Evolutionary conservation across 2,888 invertebrate genomes (phyloP).

Genomic region (Mantis religiosa): DNA sequence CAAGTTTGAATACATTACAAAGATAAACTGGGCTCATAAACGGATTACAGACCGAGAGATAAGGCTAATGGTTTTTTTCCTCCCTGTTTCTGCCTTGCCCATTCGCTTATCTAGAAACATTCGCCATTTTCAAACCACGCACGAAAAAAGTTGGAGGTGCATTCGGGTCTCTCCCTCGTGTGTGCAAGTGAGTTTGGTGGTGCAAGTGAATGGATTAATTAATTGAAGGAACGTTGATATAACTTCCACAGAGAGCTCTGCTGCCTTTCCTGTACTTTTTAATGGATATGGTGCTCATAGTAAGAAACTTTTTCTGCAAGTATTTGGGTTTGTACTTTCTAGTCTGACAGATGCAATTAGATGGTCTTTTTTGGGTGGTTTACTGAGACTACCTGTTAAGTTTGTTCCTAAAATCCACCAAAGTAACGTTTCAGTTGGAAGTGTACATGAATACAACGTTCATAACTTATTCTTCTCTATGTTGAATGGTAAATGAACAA

Average conservation of each 20-base stretch:
- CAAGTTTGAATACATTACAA: not conserved
- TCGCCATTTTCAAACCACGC: not conserved
- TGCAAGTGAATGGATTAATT: not conserved
- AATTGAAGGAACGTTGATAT: not conserved
- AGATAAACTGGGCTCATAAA: conserved; percentile 1
- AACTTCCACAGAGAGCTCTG: not conserved
- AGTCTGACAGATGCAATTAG: not conserved
- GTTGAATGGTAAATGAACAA: too few relatives aligned
- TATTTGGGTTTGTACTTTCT: not conserved
- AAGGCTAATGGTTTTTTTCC: not conserved
- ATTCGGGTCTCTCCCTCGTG: not conserved
- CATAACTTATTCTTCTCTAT: too few relatives aligned
- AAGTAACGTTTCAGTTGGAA: too few relatives aligned
- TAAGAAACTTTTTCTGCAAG: not conserved
- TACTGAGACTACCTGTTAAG: too few relatives aligned
- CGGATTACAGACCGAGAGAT: not conserved
- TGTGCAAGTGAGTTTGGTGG: not conserved
- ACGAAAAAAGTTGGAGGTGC: not conserved
- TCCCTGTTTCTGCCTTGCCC: not conserved
- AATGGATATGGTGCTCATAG: not conserved
- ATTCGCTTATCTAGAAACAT: not conserved
- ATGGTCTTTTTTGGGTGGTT: too few relatives aligned
- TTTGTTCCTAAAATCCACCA: too few relatives aligned
- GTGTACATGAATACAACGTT: too few relatives aligned
- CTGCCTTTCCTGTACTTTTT: not conserved